Conservation (phyloP, 2,797 vertebrate genomes). For the Urophycis tenuis region DNA sequence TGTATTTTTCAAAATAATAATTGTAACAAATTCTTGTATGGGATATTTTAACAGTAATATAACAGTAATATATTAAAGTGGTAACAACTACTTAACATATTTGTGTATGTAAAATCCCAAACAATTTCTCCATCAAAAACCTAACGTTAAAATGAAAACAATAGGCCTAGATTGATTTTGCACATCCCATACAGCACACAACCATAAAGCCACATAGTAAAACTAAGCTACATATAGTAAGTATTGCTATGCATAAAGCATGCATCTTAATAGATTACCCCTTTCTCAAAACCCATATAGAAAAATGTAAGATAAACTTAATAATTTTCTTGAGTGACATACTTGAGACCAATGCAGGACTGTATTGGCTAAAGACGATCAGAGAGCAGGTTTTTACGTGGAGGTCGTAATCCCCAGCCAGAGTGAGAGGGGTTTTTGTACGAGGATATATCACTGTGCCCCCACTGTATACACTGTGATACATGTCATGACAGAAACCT, state of each 20-base stretch:
- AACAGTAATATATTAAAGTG: not conserved
- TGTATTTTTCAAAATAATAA: not conserved
- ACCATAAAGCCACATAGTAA: not conserved
- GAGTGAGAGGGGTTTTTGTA: not conserved
- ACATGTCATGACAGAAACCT: not conserved
- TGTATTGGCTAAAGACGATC: not conserved
- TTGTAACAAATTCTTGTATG: no score
- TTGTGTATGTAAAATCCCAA: no score
- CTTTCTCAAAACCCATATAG: no score
- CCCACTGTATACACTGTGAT: not conserved
- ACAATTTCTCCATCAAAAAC: no score
- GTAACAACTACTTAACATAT: not conserved
- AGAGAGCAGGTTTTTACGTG: not conserved
- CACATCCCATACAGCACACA: not conserved
- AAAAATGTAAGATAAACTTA: no score
- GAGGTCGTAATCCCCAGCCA: not conserved
- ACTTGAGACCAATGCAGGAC: no score
- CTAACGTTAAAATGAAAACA: no score
- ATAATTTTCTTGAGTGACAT: not conserved
- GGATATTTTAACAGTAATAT: no score
- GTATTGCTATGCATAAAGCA: not conserved
- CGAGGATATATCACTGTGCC: not conserved
- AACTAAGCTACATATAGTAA: not conserved
- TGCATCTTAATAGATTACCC: not conserved
- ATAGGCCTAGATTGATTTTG: not conserved